Percentiles rank a stretch among this genome's conserved stretches.
These are phyloP conservation scores for Ypsolopha sequella DNA, from an alignment of 2,888 invertebrate species.

Conservation along the genomic window DNA sequence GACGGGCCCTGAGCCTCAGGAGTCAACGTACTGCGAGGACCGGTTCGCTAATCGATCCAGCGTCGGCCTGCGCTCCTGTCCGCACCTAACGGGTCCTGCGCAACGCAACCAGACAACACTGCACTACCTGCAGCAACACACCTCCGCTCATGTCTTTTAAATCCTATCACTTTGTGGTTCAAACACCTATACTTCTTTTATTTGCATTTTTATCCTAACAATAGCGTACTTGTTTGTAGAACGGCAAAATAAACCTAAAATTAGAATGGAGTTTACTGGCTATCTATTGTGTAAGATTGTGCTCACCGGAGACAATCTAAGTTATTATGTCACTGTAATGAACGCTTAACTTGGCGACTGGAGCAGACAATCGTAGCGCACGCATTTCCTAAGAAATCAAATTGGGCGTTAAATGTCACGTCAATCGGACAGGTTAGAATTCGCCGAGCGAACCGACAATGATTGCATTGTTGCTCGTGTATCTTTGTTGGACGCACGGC, in stretches of 20 bases:
- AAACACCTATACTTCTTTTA: too few relatives aligned
- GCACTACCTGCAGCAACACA: background rate
- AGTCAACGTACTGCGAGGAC: constrained; percentile 61
- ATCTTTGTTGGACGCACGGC: constrained; percentile 10
- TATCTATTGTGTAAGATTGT: constrained; percentile 23
- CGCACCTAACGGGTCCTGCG: constrained; percentile 60
- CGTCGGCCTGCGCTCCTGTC: constrained; percentile 55
- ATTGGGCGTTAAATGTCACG: constrained; percentile 26
- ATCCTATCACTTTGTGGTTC: background rate
- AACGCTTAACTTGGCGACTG: background rate
- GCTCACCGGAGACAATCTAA: constrained; percentile 23
- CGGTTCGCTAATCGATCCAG: constrained; percentile 67
- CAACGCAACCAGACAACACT: constrained; percentile 34
- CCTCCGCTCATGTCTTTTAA: background rate
- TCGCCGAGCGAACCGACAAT: constrained; percentile 46
- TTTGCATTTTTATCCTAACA: background rate
- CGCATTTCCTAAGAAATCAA: constrained; percentile 31
- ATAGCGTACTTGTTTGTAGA: background rate
- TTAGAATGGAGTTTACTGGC: background rate
- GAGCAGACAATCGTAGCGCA: constrained; percentile 13
- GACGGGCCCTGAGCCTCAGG: constrained; percentile 45
- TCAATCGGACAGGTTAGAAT: constrained; percentile 23
- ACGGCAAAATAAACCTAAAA: background rate
- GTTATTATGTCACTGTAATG: constrained; percentile 25
- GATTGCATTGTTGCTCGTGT: constrained; percentile 37